A percentile compares a stretch with the other conserved stretches of the same genome.
Evolutionary conservation across 2,888 invertebrate species (phyloP).

Genomic region (Balanococcus diminutus): DNA sequence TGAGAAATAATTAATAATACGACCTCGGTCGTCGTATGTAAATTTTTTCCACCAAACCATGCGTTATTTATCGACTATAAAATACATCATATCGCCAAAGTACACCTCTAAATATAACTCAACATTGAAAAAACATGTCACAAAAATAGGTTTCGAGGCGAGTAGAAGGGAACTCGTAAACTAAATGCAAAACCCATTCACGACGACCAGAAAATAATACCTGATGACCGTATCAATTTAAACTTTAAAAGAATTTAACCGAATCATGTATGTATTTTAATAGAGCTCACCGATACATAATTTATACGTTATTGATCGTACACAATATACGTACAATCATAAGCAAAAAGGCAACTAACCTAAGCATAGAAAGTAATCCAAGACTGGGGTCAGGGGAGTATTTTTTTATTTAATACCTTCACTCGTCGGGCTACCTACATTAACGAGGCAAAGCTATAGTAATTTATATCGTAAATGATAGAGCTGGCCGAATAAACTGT

Average conservation of each 20-base stretch:
- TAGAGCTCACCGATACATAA: background rate
- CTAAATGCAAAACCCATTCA: background rate
- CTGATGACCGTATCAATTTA: background rate
- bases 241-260: background rate
- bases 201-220: background rate
- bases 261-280: background rate
- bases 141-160: background rate
- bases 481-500: conserved; percentile 7
- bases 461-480: conserved; percentile 16
- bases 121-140: background rate
- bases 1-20: background rate
- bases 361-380: too few relatives aligned
- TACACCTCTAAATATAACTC: background rate
- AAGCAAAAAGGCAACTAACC: too few relatives aligned
- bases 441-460: background rate
- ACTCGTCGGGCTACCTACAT: background rate
- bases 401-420: background rate
- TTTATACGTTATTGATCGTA: conserved; percentile 1
- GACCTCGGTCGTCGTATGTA: background rate
- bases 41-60: background rate
- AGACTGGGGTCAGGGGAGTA: too few relatives aligned
- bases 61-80: background rate
- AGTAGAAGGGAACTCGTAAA: background rate
- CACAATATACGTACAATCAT: background rate
- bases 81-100: background rate